phyloP scores from a whole-genome alignment of 2,113 vertebrate genomes.

The Leptosomus discolor region DNA sequence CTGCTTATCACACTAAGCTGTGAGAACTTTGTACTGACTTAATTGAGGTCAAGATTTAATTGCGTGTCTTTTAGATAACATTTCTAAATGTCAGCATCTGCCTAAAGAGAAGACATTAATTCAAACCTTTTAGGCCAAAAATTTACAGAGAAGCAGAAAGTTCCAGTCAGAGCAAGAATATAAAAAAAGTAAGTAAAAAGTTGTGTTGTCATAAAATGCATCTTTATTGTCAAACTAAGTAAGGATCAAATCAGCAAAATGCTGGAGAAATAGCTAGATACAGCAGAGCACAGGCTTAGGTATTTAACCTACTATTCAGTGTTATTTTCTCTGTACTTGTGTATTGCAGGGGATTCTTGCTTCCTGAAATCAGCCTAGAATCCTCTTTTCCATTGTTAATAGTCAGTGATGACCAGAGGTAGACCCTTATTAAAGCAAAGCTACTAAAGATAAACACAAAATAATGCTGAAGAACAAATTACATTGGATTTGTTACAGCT shows the following conservation, averaged over 20 bases:
- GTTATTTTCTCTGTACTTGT: background rate
- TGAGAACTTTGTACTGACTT: background rate
- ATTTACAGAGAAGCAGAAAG: background rate
- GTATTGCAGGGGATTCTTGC: background rate
- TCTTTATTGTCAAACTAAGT: background rate
- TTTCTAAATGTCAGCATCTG: background rate
- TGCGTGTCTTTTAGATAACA: constrained; percentile 1
- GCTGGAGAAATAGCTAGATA: background rate
- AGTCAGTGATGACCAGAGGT: background rate
- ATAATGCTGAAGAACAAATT: background rate
- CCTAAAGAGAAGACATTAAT: background rate
- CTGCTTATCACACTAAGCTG: background rate
- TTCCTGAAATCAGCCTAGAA: background rate
- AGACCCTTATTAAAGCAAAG: background rate
- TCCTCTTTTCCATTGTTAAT: background rate
- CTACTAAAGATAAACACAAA: background rate
- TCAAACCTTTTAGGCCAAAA: constrained; percentile 2
- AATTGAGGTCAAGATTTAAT: constrained; percentile 29
- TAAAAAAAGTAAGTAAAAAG: background rate
- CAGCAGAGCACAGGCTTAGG: background rate
- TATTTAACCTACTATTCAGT: background rate
- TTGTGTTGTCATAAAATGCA: background rate
- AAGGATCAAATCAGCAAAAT: background rate
- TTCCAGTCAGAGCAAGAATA: background rate
- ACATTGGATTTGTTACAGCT: background rate